These are phyloP conservation scores for Cynopterus sphinx DNA, from an alignment of 2,797 vertebrate species.

Conservation along the genomic window DNA sequence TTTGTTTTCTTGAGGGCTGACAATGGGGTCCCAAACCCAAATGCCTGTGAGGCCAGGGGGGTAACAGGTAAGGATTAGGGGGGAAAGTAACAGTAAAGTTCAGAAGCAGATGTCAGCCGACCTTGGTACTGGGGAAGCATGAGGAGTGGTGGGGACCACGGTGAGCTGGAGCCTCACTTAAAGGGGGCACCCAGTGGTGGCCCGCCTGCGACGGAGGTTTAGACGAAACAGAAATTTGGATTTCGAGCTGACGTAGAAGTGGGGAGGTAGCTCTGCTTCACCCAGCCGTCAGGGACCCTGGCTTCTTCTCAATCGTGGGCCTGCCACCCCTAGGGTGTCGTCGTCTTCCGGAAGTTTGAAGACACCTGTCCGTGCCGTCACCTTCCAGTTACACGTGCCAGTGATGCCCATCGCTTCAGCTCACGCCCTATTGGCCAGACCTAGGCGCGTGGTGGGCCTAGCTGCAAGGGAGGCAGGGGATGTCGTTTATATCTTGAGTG, in stretches of 20 bases:
- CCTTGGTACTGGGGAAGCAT: background rate
- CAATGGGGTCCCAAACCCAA: background rate
- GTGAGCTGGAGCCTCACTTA: background rate
- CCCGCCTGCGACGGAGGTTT: background rate
- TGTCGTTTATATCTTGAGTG: background rate
- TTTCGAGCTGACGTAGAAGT: background rate
- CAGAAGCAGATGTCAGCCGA: background rate
- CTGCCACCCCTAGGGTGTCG: background rate
- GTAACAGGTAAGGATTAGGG: background rate
- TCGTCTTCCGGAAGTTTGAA: background rate
- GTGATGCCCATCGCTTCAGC: background rate
- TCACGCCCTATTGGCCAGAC: background rate
- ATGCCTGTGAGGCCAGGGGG: background rate
- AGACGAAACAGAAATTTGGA: background rate
- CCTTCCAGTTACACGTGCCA: background rate
- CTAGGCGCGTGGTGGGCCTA: background rate
- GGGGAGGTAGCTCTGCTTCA: background rate
- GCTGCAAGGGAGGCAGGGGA: background rate
- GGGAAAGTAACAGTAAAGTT: background rate
- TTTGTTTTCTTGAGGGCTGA: background rate
- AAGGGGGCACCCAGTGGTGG: too few species aligned
- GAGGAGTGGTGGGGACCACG: background rate
- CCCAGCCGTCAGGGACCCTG: too few species aligned
- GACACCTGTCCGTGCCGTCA: rapidly evolving
- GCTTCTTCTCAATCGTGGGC: background rate